Percentiles rank a stretch among this genome's conserved stretches.
Conservation (phyloP, 2,888 invertebrate genomes). For the Chelonus formosanus region DNA sequence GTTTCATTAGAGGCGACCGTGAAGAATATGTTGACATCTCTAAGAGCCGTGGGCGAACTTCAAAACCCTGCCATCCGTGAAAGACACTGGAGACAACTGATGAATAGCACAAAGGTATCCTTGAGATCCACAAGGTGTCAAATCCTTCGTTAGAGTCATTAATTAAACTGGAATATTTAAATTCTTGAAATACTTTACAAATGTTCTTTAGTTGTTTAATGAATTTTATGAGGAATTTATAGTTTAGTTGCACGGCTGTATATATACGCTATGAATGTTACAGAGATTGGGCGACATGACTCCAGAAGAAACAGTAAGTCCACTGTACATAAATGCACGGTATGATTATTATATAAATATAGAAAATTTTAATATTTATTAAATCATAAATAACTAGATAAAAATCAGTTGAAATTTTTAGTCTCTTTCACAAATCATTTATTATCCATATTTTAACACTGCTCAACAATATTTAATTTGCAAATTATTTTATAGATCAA, state of each 20-base stretch:
- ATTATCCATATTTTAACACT: background rate
- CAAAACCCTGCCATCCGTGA: constrained; percentile 97
- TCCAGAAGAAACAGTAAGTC: constrained; percentile 65
- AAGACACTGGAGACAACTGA: constrained; percentile 96
- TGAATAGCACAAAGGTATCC: constrained; percentile 92
- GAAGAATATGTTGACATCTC: constrained; percentile 94
- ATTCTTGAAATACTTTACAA: background rate
- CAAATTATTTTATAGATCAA: no score
- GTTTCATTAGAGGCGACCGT: constrained; percentile 88
- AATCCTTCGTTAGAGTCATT: constrained; percentile 9
- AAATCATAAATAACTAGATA: background rate
- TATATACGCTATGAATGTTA: constrained; percentile 63
- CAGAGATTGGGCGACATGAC: constrained; percentile 66
- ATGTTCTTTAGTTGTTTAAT: constrained; percentile 5
- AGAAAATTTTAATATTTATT: background rate
- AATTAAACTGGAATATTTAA: background rate
- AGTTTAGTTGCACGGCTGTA: constrained; percentile 61
- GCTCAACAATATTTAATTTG: background rate
- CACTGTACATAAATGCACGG: constrained; percentile 61
- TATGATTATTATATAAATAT: constrained; percentile 22
- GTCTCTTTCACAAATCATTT: background rate
- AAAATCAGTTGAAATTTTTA: no score
- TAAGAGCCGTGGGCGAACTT: constrained; percentile 92
- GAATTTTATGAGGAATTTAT: background rate
- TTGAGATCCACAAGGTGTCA: constrained; percentile 28